A percentile compares a stretch with the other conserved stretches of the same genome.
Evolutionary conservation across 1,140 invertebrate genomes (phyloP).

Genomic region (Papilio polyxenes): DNA sequence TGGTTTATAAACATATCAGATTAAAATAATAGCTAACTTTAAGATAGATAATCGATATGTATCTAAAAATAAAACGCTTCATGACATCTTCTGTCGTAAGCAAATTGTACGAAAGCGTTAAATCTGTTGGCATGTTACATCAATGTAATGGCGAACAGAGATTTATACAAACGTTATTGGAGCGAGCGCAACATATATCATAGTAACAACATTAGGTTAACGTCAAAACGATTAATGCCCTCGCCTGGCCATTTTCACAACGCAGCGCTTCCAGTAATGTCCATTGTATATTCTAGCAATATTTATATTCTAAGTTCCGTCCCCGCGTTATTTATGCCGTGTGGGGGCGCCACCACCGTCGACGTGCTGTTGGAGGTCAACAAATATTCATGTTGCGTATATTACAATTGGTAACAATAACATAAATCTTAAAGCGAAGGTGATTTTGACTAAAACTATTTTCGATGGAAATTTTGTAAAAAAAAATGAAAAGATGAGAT

Average conservation of each 20-base stretch:
- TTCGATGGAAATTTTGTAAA: too few relatives aligned
- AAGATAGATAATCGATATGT: background rate
- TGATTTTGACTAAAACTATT: background rate
- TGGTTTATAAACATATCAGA: too few relatives aligned
- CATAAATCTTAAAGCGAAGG: background rate
- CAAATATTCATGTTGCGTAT: background rate
- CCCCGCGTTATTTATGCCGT: constrained; percentile 30
- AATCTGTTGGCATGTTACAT: background rate
- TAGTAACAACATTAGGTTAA: constrained; percentile 30
- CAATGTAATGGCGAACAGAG: background rate
- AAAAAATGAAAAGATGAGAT: too few relatives aligned
- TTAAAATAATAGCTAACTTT: too few relatives aligned
- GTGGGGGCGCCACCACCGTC: background rate
- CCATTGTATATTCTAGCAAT: constrained; percentile 34
- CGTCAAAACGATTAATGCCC: constrained; percentile 32
- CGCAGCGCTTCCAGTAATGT: constrained; percentile 30
- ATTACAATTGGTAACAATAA: background rate
- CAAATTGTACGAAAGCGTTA: background rate
- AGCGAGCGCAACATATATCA: constrained; percentile 21
- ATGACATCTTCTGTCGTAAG: background rate
- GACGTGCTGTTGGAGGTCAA: background rate
- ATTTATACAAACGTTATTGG: constrained; percentile 32
- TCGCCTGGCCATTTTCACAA: constrained; percentile 18
- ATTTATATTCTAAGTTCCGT: constrained; percentile 37
- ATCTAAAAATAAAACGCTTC: background rate